Evolutionary conservation across 2,797 vertebrate species (phyloP), one percentile per base, ranked within the genome.

Genomic region (Chloroceryle amazona): DNA sequence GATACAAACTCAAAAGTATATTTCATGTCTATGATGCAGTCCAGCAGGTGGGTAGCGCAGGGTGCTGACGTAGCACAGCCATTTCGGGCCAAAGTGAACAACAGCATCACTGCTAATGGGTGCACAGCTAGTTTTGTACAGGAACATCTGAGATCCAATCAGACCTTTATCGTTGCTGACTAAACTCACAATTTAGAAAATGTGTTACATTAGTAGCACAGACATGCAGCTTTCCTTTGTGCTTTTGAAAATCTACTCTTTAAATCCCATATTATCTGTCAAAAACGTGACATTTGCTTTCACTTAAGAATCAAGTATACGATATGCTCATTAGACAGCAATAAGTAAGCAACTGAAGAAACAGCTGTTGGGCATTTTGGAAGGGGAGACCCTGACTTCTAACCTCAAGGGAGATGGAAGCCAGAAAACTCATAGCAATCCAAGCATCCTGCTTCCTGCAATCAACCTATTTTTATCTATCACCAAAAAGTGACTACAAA

Each of bases 221-320:
- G 44, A 68, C 21, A 57, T 0, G 0, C 33, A 90, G 29, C 1
- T 54, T 26, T 79, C 22, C 37, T 23, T 89, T 42, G 55, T 65
- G 21, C n/a, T 63, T 94, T 37, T 55, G 47, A 90, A 93, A 89
- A 85, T 28, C 37, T 61, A 60, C 29, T 29, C n/a, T 74, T 89
- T 54, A 86, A 88, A 82, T 65, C 20, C 41, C 3, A 1, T 23
- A 57, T 21, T 49, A 85, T 46, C 18, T 49, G 31, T 63, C 26
- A 82, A 89, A 94, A 95, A 71, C 6, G 39, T 82, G 35, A 26
- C 37, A 87, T 66, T 88, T 88, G 61, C 22, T 91, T 95, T 89
- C 72, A 87, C 10, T 91, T 88, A 78, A 71, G 72, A 85, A 82
- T 70, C 6, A 61, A 15, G 3, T n/a, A 73, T 91, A 82, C 74